A percentile compares a stretch with the other conserved stretches of the same genome.
These are phyloP conservation scores for Rhagoletis zephyria DNA, from an alignment of 1,140 invertebrate species.

Conservation along the genomic window DNA sequence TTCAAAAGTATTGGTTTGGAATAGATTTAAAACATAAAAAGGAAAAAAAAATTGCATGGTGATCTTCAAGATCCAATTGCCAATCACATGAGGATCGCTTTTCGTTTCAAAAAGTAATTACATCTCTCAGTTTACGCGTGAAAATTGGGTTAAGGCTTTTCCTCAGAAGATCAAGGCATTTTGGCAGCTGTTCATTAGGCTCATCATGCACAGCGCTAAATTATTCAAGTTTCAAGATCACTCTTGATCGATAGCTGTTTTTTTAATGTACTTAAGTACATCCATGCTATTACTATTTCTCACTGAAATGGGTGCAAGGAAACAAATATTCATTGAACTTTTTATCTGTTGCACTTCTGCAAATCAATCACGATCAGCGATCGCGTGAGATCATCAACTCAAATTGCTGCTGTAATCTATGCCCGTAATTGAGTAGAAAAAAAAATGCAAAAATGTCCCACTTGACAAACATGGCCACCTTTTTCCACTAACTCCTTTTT, in stretches of 20 bases:
- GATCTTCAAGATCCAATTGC: neutral
- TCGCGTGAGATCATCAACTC: slow-evolving; percentile 1
- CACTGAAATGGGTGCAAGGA: neutral
- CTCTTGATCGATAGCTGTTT: neutral
- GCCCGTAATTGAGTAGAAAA: neutral
- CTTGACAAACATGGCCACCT: neutral
- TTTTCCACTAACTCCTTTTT: neutral
- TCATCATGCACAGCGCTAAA: neutral
- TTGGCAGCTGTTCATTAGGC: neutral
- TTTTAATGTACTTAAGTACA: neutral
- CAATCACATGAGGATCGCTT: neutral
- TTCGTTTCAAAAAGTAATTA: neutral
- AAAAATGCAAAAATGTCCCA: neutral
- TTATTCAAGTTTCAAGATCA: neutral
- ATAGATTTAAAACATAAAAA: neutral
- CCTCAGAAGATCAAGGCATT: neutral
- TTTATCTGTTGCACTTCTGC: neutral
- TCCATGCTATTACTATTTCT: too few species aligned
- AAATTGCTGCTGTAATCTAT: neutral
- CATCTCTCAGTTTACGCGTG: neutral
- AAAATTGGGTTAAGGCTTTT: neutral
- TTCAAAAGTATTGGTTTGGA: neutral
- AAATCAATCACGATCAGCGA: slow-evolving; percentile 3
- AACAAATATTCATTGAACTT: neutral
- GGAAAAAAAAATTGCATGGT: neutral